These are phyloP conservation scores for Xestia xanthographa DNA, from an alignment of 2,888 invertebrate genomes.

Conservation along the genomic window DNA sequence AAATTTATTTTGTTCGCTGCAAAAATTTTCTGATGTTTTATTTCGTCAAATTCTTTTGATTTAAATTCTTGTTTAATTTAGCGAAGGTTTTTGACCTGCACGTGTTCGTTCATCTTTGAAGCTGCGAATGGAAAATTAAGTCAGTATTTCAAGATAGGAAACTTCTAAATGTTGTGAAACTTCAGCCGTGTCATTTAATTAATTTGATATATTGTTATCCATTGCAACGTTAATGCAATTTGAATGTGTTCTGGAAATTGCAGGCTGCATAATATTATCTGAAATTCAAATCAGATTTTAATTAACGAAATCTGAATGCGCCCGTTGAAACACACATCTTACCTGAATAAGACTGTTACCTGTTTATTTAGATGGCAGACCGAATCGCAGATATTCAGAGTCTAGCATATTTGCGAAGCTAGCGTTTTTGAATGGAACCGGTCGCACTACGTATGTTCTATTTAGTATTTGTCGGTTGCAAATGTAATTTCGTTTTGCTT, in stretches of 20 bases:
- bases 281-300: slow-evolving; percentile 62
- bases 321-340: slow-evolving; percentile 58
- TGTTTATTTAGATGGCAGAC: slow-evolving; percentile 67
- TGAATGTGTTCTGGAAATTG: slow-evolving; percentile 45
- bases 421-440: slow-evolving; percentile 67
- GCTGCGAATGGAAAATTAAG: slow-evolving; percentile 53
- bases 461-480: slow-evolving; percentile 67
- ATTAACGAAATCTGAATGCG: slow-evolving; percentile 62
- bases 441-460: slow-evolving; percentile 56
- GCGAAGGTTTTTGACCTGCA: slow-evolving; percentile 57
- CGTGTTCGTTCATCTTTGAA: slow-evolving; percentile 54
- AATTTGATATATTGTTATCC: slow-evolving; percentile 54
- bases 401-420: slow-evolving; percentile 63
- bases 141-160: slow-evolving; percentile 58
- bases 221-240: slow-evolving; percentile 41
- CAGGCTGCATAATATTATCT: slow-evolving; percentile 52
- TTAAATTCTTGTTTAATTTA: slow-evolving; percentile 53
- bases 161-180: slow-evolving; percentile 55
- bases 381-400: slow-evolving; percentile 66
- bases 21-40: slow-evolving; percentile 43
- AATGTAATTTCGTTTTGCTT: slow-evolving; percentile 59
- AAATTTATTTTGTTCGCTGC: slow-evolving; percentile 58
- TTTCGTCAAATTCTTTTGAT: slow-evolving; percentile 54
- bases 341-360: slow-evolving; percentile 60
- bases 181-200: slow-evolving; percentile 59